phyloP scores from a whole-genome alignment of 1,140 invertebrate species.

The Caerostris extrusa region DNA sequence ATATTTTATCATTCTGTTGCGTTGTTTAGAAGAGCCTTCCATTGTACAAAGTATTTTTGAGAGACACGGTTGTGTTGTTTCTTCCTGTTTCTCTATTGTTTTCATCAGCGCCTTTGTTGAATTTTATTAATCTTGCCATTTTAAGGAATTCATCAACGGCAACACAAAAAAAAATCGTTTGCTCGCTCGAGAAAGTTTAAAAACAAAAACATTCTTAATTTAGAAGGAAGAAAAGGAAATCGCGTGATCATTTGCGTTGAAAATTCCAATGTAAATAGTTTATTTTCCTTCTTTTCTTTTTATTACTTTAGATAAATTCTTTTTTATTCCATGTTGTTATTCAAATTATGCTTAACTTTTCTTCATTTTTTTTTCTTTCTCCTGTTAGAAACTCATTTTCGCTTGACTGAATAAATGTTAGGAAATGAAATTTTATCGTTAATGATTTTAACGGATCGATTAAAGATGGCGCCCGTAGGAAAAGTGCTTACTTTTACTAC shows the following conservation, averaged over 20 bases:
- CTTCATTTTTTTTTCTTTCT: background rate
- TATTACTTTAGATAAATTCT: background rate
- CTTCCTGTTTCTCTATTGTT: slow-evolving; percentile 4
- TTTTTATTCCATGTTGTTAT: slow-evolving; percentile 8
- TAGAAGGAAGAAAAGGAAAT: background rate
- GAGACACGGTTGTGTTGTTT: background rate
- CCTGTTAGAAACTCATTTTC: background rate
- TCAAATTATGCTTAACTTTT: background rate
- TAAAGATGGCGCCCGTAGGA: background rate
- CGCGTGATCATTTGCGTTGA: slow-evolving; percentile 44
- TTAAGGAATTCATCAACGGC: background rate
- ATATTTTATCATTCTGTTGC: background rate
- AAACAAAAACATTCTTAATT: background rate
- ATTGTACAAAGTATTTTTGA: background rate
- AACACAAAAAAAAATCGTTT: background rate
- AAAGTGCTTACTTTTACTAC: background rate
- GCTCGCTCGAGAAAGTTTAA: background rate
- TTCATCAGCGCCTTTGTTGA: background rate
- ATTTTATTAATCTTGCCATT: background rate
- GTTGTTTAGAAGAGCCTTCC: background rate
- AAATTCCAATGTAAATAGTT: slow-evolving; percentile 53
- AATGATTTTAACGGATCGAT: slow-evolving; percentile 9
- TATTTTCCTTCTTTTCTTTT: background rate
- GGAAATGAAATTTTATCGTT: background rate
- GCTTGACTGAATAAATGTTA: background rate